Percentiles rank a stretch among this genome's conserved stretches.
Evolutionary conservation across 2,113 vertebrate genomes (phyloP).

Genomic region (Anarrhichthys ocellatus): DNA sequence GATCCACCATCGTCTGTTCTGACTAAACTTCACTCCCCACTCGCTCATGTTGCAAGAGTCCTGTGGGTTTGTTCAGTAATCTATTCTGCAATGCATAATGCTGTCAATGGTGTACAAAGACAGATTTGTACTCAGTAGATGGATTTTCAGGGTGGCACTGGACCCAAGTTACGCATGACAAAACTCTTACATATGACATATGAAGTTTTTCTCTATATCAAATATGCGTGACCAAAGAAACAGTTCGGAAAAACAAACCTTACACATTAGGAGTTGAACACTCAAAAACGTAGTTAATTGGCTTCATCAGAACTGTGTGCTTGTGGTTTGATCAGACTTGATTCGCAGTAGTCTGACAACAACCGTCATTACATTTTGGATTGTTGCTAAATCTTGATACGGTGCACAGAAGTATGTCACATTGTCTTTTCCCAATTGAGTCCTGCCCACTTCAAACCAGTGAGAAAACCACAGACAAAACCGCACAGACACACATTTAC

Average conservation of each 20-base stretch:
- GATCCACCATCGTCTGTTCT: conserved; percentile 18
- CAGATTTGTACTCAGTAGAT: background rate
- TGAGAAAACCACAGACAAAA: too few species aligned
- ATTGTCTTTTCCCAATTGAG: background rate
- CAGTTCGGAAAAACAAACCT: background rate
- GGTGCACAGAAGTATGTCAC: background rate
- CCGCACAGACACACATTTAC: too few species aligned
- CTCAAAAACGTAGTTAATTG: background rate
- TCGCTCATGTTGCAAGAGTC: background rate
- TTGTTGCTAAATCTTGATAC: background rate
- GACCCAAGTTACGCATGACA: background rate
- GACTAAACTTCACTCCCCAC: conserved; percentile 5
- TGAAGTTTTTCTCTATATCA: background rate
- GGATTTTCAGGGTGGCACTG: background rate
- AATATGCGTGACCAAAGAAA: background rate
- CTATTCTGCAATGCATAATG: background rate
- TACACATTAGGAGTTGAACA: background rate
- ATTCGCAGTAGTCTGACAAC: background rate
- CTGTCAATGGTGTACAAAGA: background rate
- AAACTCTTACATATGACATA: background rate
- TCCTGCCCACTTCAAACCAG: background rate
- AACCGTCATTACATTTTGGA: background rate
- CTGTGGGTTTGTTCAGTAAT: background rate
- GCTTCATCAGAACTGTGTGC: background rate
- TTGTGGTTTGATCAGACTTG: background rate